Conservation (phyloP, 2,797 vertebrate species). For the Myiothlypis chrysogaster region DNA sequence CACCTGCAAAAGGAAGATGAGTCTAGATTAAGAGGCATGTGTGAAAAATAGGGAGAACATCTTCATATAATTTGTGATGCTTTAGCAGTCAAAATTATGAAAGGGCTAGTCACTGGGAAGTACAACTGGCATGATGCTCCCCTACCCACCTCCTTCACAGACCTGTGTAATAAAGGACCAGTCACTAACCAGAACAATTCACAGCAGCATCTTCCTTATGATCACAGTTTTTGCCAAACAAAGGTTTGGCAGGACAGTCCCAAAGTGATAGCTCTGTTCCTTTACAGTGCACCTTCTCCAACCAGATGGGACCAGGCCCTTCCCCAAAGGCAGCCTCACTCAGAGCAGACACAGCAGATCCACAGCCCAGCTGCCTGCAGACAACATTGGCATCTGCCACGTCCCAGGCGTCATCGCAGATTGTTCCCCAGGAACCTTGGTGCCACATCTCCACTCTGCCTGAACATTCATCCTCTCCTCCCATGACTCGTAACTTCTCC, state of each 20-base stretch:
- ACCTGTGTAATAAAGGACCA: not conserved
- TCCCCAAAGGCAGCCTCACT: conserved; percentile 41
- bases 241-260: conserved; percentile 21
- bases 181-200: conserved; percentile 50
- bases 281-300: conserved; percentile 56
- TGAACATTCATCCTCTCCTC: conserved; percentile 61
- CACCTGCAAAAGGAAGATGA: conserved; percentile 12
- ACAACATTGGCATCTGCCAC: conserved; percentile 23
- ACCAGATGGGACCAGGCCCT: conserved; percentile 63
- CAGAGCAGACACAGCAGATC: conserved; percentile 36
- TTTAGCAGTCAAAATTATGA: not conserved
- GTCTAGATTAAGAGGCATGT: not conserved
- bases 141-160: not conserved
- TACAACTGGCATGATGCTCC: not conserved
- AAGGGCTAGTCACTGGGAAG: not conserved
- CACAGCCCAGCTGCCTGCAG: conserved; percentile 55
- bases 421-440: conserved; percentile 61
- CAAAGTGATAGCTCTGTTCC: conserved; percentile 62
- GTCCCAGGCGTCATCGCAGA: conserved; percentile 55
- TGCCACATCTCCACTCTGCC: conserved; percentile 77
- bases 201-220: conserved; percentile 66
- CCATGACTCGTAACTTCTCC: conserved; percentile 64
- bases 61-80: not conserved
- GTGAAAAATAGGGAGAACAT: not conserved
- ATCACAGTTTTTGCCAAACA: conserved; percentile 25